phyloP scores from a whole-genome alignment of 2,797 vertebrate genomes.

The Phaenicophaeus curvirostris region DNA sequence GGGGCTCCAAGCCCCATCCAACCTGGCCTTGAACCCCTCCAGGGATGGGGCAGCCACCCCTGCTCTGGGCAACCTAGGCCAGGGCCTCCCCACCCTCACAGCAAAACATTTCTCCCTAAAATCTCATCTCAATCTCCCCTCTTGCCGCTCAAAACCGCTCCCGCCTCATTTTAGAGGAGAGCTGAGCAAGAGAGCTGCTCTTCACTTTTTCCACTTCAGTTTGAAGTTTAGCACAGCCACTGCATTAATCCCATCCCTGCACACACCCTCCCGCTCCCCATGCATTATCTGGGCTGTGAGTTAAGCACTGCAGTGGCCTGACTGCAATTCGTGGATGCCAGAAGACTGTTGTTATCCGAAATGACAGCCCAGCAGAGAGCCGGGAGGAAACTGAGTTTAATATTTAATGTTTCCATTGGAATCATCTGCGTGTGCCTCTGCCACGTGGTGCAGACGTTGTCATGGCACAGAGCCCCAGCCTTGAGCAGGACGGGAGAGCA shows the following conservation, averaged over 20 bases:
- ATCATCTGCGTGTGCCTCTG: neutral
- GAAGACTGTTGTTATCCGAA: neutral
- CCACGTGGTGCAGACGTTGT: neutral
- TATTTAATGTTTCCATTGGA: conserved; percentile 31
- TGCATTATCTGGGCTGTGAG: neutral
- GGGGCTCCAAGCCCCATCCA: too few species aligned
- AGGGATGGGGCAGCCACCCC: too few species aligned
- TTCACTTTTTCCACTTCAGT: neutral
- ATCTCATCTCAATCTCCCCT: too few species aligned
- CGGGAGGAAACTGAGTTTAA: neutral
- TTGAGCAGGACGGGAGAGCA: neutral
- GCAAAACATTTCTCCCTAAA: too few species aligned
- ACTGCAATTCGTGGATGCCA: neutral
- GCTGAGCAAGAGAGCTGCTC: neutral
- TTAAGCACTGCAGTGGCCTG: neutral
- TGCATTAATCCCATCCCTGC: neutral
- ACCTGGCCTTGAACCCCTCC: too few species aligned
- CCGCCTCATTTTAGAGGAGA: too few species aligned
- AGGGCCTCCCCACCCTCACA: too few species aligned
- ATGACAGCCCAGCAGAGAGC: neutral
- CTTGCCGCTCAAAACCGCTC: too few species aligned
- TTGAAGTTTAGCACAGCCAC: neutral
- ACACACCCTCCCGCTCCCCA: neutral
- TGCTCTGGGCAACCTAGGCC: too few species aligned
- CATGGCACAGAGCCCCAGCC: conserved; percentile 12